Base-by-base conservation (phyloP, 2,113 vertebrate species). In the Lophochroa leadbeateri region DNA sequence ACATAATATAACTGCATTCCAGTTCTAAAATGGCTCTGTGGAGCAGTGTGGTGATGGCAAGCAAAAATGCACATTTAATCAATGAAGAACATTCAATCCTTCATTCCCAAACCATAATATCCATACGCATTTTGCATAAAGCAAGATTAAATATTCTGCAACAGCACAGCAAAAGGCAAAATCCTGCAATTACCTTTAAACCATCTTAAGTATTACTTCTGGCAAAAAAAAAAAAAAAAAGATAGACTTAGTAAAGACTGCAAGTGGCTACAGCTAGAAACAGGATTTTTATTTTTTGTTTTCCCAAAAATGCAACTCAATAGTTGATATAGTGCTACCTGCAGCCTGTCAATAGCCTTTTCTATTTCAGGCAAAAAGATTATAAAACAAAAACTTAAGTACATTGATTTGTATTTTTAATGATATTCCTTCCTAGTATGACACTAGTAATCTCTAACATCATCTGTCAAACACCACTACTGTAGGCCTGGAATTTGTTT, bases 401-500 rank as follows among this genome's bases (percentile, higher is more conserved):
- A 63, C 2, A 24, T 2, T 43, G 39, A 86, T 50, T 84, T 82
- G 37, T n/a, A 21, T 69, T 86, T 93, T 84, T 7, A 79, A 55
- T 65, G 2, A 39, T 49, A 72, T 57, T 95, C 11, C n/a, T 87
- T 85, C n/a, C 49, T 16, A 63, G 17, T 6, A 2, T 75, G 50
- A 83, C 70, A 67, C 20, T 16, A 25, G 24, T n/a, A 15, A 76
- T 63, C 81, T 80, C 47, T 81, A 88, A 68, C 11, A 74, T 28
- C 35, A 82, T 82, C 67, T 87, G 65, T 82, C 71, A 86, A 85
- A 68, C 28, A 91, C 33, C 71, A 71, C 57, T 68, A 77, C 71
- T 74, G 84, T 65, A 88, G 69, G 91, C 70, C 55, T 80, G 83
- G 71, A 92, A 96, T 91, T 88, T 93, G 28, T 72, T 94, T 93